Conservation (phyloP, 2,888 invertebrate genomes). For the Stegana nigrithorax region DNA sequence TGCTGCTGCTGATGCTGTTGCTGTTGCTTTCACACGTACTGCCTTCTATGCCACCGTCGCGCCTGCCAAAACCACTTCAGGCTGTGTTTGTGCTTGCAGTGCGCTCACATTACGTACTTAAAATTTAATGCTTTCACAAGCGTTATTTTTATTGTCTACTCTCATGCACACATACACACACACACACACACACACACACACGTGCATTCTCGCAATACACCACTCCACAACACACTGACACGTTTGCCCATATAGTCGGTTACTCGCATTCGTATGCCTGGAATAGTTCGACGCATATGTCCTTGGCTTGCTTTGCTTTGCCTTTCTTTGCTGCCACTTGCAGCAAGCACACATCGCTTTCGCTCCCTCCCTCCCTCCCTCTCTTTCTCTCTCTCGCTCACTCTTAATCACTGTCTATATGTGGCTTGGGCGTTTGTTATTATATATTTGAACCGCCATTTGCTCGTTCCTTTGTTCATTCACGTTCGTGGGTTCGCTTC, state of each 20-base stretch:
- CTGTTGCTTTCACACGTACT: background rate
- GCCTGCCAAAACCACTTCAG: too few species aligned
- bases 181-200: background rate
- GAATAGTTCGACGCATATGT: constrained; percentile 11
- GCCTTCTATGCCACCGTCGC: background rate
- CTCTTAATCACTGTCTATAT: too few species aligned
- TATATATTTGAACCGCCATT: constrained; percentile 18
- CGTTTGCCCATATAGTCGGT: background rate
- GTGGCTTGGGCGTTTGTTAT: constrained; percentile 11
- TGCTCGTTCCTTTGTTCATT: constrained; percentile 3
- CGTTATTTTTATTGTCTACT: constrained; percentile 14
- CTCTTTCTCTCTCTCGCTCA: too few species aligned
- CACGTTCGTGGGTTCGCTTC: background rate
- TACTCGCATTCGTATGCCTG: background rate
- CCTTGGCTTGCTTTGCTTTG: constrained; percentile 5
- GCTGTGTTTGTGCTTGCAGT: background rate
- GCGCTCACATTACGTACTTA: constrained; percentile 11
- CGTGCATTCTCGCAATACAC: too few species aligned
- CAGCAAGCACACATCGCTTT: background rate
- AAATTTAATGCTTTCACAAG: constrained; percentile 18
- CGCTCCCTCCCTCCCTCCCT: too few species aligned
- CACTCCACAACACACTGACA: background rate
- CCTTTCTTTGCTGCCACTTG: background rate
- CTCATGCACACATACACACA: background rate
- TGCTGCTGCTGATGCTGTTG: background rate